phyloP scores from a whole-genome alignment of 2,888 invertebrate genomes.

The Trissolcus brochymenae region DNA sequence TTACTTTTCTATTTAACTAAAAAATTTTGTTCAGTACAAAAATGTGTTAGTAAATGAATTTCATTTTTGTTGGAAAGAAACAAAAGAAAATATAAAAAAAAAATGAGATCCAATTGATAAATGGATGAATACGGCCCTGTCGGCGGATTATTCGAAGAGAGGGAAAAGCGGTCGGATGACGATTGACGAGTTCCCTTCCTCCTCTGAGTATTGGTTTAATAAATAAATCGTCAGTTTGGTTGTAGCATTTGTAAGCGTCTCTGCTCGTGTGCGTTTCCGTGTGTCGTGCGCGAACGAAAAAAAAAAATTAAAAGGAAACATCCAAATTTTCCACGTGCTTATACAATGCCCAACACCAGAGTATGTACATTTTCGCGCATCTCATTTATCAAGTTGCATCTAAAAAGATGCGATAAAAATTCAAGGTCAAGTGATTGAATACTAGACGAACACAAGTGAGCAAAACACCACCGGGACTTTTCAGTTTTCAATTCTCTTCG shows the following conservation, averaged over 20 bases:
- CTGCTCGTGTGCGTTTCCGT: constrained; percentile 31
- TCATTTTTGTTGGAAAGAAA: too few relatives aligned
- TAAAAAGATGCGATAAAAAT: constrained; percentile 1
- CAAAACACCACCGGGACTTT: not conserved
- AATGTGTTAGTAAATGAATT: too few relatives aligned
- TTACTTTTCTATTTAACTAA: too few relatives aligned
- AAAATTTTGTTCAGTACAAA: too few relatives aligned
- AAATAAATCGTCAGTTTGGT: constrained; percentile 53
- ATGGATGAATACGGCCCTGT: constrained; percentile 36
- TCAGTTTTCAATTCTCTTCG: not conserved
- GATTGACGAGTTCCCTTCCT: constrained; percentile 52
- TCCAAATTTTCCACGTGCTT: constrained; percentile 34
- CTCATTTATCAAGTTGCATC: not conserved
- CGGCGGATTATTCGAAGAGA: constrained; percentile 44
- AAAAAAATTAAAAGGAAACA: not conserved
- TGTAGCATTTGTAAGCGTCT: constrained; percentile 45
- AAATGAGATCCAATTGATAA: too few relatives aligned
- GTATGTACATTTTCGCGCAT: constrained; percentile 32
- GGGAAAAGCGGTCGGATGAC: constrained; percentile 54
- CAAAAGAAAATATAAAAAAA: too few relatives aligned
- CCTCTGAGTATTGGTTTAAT: constrained; percentile 43
- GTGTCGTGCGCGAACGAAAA: constrained; percentile 12
- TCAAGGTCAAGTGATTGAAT: too few relatives aligned
- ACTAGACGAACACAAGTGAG: not conserved
- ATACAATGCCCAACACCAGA: constrained; percentile 50